Base-by-base conservation (phyloP, 2,113 vertebrate genomes). In the Hepsetus odoe region DNA sequence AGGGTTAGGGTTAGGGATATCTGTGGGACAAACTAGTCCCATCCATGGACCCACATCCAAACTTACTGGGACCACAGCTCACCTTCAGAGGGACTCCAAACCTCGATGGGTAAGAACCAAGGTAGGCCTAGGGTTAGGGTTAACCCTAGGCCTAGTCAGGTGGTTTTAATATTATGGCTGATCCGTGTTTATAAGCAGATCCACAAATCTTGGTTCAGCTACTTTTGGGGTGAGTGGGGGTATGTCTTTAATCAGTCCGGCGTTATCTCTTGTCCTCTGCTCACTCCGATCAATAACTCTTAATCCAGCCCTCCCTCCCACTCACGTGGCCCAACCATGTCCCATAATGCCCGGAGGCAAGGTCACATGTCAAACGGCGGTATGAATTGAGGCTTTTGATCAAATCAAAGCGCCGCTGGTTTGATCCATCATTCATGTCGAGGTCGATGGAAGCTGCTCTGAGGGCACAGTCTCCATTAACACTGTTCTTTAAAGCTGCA, bases 371-470 rank as follows among this genome's bases (percentile, higher is more conserved):
- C 90, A 91, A 89, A 89, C 87, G 82, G 83, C 85, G 84, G 83
- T 86, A 92, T 89, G 80, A 89, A 91, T 90, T 87, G 86, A 79
- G 86, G 88, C 84, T 87, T 88, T 86, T 88, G 88, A 90, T 90
- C 88, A 89, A 88, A 91, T 89, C 87, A 82, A 79, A 86, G 86
- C 85, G 68, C 69, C 32, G 68, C 44, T 6, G 12, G 62, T 67
- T 67, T 79, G 56, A 66, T 79, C 69, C 59, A 72, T 72, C 59
- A 66, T 79, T 79, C 65, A 73, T 66, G 26, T n/a, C 7, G 46
- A 38, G 68, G 77, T 79, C 77, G 49, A 55, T 46, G 59, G 46
- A 14, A 72, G 14, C 33, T 5, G 12, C 51, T 55, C 51, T 9
- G 9, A 55, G 22, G 51, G 51, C 20, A 24, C 4, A 24, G 4